Evolutionary conservation across 1,140 invertebrate genomes (phyloP), one percentile per base, ranked within the genome.

Genomic region (Ephestia elutella): DNA sequence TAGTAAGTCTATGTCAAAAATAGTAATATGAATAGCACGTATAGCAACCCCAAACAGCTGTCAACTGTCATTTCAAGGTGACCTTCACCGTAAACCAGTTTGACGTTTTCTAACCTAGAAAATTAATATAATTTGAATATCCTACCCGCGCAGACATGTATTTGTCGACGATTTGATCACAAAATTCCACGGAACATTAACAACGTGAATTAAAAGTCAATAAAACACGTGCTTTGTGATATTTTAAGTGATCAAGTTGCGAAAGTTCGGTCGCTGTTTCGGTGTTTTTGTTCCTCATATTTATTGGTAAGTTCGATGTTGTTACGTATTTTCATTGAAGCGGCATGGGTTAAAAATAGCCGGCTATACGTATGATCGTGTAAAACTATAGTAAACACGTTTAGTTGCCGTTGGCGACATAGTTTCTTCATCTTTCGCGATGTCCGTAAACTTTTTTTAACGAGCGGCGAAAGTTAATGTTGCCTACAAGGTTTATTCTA

Each of bases 131-230:
- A 69, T 80, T 84, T 78, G 68, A 77, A 83, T 73, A 73, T 78
- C 67, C 80, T 86, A 86, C 82, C 83, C 83, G 82, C 82, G 69
- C 63, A 81, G 75, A 73, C 80, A 76, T 78, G 77, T 68, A 70
- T 75, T 74, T 73, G 66, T 53, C 69, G 49, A 59, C 62, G 65
- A 64, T 68, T 66, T 68, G 57, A 56, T 63, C 67, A 63, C 67
- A 83, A 80, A 74, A 75, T 75, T 73, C 38, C 61, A 66, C 61
- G 54, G 67, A 66, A 48, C 56, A 50, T 54, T 60, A 65, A 59
- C 62, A 63, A 56, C 15, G 66, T 71, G 67, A 54, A 61, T 62
- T 60, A 72, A 66, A 69, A 54, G 20, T 32, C 8, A 20, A 59
- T 56, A 67, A 63, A 64, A 67, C 73, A 77, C 76, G 75, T 78